Evolutionary conservation across 2,888 invertebrate genomes (phyloP).

Genomic region (Plusia festucae): DNA sequence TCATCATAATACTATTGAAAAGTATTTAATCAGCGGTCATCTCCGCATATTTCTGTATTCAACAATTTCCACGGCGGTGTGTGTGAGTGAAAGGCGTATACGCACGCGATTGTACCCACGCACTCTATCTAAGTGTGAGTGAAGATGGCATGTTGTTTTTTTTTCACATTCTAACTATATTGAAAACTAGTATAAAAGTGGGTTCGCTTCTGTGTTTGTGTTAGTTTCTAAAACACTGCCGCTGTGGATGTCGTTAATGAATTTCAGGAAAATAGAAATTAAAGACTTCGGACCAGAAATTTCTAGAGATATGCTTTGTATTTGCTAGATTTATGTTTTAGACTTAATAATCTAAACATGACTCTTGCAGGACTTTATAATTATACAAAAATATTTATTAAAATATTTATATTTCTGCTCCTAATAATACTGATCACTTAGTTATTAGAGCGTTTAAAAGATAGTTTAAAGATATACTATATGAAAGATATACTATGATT

Average conservation of each 20-base stretch:
- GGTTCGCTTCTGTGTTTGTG: conserved; percentile 62
- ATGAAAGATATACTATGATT: too few relatives aligned
- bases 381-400: too few relatives aligned
- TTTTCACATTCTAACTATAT: conserved; percentile 74
- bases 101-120: conserved; percentile 71
- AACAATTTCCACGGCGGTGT: conserved; percentile 56
- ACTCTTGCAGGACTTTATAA: background rate
- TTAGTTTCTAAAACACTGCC: conserved; percentile 78
- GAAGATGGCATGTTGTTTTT: conserved; percentile 76
- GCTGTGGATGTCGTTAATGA: conserved; percentile 63
- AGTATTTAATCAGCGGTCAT: conserved; percentile 24
- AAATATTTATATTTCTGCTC: too few relatives aligned
- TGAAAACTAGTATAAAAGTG: conserved; percentile 84
- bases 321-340: background rate
- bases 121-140: conserved; percentile 68
- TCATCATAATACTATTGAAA: conserved; percentile 10
- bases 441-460: too few relatives aligned
- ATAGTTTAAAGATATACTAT: too few relatives aligned
- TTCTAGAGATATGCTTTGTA: background rate
- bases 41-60: conserved; percentile 68
- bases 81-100: conserved; percentile 84
- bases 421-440: too few relatives aligned
- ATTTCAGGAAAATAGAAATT: conserved; percentile 51
- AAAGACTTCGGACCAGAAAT: too few relatives aligned
- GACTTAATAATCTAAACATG: background rate